Evolutionary conservation across 2,888 invertebrate genomes (phyloP), one percentile per base, ranked within the genome.

Genomic region (Drosophila conformis): DNA sequence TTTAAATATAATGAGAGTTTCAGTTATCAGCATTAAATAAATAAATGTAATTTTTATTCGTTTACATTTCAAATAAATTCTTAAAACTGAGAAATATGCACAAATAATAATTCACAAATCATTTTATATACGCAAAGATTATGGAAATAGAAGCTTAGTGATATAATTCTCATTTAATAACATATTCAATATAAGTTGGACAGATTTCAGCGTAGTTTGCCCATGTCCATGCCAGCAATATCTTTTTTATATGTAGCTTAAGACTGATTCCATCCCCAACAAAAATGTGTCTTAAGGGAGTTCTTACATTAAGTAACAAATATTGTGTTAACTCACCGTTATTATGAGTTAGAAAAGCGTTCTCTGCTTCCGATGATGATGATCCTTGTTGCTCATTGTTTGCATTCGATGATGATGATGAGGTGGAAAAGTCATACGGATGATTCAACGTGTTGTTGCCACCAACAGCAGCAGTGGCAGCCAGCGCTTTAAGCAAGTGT

Each of bases 271-370:
- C 2, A 21, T 21, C 11, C 4, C 0, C 11, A 42, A 2, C 0
- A 5, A 25, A 46, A 8, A 15, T 15, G 4, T 2, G 25, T 29
- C 29, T 29, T 6, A 11, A 29, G 29, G 6, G 1, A 6, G 1
- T 10, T 27, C 18, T 8, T n/a, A 29, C 0, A 18, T 29, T 56
- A 21, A n/a, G 40, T 40, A 13, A 42, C 21, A 42, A 40, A 42
- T 10, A 15, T 21, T 13, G 6, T 31, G 6, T 25, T 18, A 2
- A 52, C 91, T 91, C 52, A 91, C 91, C 91, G 88, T 91, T 91
- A 97, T 91, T 97, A 91, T 90, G 92, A 90, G 87, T 87, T 82
- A 92, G 73, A 96, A 94, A 97, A 95, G 93, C 96, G 96, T 87
- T 97, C 94, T 89, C 96, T 95, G 80, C 95, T 94, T 90, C 93